Evolutionary conservation across 2,888 invertebrate species (phyloP), one percentile per base, ranked within the genome.

Genomic region (Seira ritae): DNA sequence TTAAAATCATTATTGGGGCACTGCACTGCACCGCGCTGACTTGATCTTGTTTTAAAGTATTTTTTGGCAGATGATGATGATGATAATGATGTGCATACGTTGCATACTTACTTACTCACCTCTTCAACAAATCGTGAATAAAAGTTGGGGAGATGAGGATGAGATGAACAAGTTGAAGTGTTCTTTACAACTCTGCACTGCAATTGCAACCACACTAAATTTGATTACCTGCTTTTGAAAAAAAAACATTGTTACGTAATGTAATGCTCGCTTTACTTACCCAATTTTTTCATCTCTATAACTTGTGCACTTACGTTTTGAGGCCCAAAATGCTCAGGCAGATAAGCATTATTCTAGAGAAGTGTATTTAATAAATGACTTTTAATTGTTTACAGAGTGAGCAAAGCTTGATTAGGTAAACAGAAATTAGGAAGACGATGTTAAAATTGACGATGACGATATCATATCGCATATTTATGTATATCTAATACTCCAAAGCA

Each of bases 191-290:
- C 3, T 50, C 15, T 50, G 15, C 50, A n/a, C 42, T 42, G 42
- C 42, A 42, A n/a, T n/a, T 50, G 20, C 20, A 22, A 20, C 2
- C 20, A 22, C 15, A n/a, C n/a, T 60, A 60, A 20, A 62, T 62
- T 19, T 62, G 62, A 12, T 55, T 31, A 31, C 31, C 31, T 62
- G 50, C 50, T 62, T 20, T 20, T n/a, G n/a, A n/a, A n/a, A n/a
- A n/a, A n/a, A 62, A 62, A 62, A 62, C 8, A 62, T 3, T 62
- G 20, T 62, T 62, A 62, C n/a, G 62, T 62, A 62, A 62, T 22
- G 2, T 20, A n/a, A 50, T 62, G n/a, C 2, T 60, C 60, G 60
- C 17, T 62, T 62, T 62, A 62, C 62, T 62, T 62, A 62, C 62
- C 62, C 62, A 62, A 60, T 60, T 62, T 62, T 62, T 62, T 62